Conservation (phyloP, 2,888 invertebrate species). For the Sicus ferrugineus region DNA sequence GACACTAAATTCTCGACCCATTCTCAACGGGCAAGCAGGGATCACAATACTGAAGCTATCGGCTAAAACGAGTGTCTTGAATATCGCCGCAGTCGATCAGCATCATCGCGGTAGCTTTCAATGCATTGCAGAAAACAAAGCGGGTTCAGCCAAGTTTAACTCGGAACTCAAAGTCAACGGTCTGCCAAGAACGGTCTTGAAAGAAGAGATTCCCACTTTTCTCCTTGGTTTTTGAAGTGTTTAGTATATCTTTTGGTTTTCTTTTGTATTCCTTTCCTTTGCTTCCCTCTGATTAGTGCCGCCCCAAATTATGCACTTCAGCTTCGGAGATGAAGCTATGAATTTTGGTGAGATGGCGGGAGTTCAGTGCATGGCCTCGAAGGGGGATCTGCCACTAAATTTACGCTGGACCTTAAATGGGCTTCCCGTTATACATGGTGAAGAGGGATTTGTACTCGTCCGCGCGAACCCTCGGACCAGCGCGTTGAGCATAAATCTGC, state of each 20-base stretch:
- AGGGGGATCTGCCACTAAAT: conserved; percentile 80
- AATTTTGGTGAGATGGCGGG: conserved; percentile 72
- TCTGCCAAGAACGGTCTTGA: conserved; percentile 70
- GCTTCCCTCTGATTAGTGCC: too few species aligned
- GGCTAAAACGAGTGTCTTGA: conserved; percentile 72
- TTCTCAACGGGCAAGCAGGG: conserved; percentile 66
- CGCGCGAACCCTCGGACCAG: conserved; percentile 70
- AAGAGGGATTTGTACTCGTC: conserved; percentile 67
- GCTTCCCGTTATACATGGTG: conserved; percentile 65
- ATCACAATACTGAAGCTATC: conserved; percentile 67
- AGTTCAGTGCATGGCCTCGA: conserved; percentile 73
- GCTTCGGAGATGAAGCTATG: conserved; percentile 70
- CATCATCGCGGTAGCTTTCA: conserved; percentile 78
- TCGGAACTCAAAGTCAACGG: conserved; percentile 79
- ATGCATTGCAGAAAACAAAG: conserved; percentile 76
- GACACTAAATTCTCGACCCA: conserved; percentile 68
- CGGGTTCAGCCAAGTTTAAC: conserved; percentile 73
- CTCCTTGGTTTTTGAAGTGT: conserved; percentile 72
- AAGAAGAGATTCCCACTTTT: conserved; percentile 71
- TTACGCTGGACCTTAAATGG: conserved; percentile 74
- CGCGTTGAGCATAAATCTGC: conserved; percentile 70
- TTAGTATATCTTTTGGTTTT: conserved; percentile 66
- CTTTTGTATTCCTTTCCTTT: background rate
- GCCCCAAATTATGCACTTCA: conserved; percentile 68
- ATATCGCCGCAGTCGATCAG: conserved; percentile 73